Conservation (phyloP, 2,797 vertebrate genomes). For the Sebastes hubbsi region DNA sequence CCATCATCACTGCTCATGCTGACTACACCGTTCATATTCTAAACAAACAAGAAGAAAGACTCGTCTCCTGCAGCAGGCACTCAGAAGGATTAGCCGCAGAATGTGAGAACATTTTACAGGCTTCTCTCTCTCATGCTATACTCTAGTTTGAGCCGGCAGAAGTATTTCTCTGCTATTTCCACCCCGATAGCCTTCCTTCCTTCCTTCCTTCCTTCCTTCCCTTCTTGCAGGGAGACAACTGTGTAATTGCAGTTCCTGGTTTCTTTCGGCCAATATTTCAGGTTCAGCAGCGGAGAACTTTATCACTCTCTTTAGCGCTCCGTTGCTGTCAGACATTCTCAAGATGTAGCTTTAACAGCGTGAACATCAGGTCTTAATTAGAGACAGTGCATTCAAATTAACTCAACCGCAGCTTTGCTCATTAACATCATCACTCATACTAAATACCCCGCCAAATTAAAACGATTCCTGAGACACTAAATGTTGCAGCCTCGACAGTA, state of each 20-base stretch:
- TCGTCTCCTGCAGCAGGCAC: background rate
- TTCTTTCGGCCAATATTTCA: background rate
- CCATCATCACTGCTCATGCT: background rate
- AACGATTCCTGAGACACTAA: background rate
- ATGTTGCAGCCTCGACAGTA: background rate
- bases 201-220: background rate
- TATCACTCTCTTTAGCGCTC: background rate
- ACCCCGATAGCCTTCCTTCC: background rate
- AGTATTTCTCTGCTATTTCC: background rate
- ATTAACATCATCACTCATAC: slow-evolving; percentile 13
- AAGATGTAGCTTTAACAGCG: background rate
- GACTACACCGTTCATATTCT: background rate
- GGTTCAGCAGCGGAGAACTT: background rate
- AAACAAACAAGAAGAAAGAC: background rate
- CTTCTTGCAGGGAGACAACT: background rate
- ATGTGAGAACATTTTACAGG: slow-evolving; percentile 2
- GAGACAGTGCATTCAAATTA: background rate
- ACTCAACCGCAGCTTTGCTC: slow-evolving; percentile 14
- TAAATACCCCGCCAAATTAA: background rate
- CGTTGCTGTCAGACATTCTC: background rate
- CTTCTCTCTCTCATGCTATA: background rate
- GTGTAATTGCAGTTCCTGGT: background rate
- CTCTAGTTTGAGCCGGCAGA: background rate
- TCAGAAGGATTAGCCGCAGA: background rate
- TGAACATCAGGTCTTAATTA: slow-evolving; percentile 18